Base-by-base conservation (phyloP, 2,113 vertebrate genomes). In the Mesocricetus auratus region DNA sequence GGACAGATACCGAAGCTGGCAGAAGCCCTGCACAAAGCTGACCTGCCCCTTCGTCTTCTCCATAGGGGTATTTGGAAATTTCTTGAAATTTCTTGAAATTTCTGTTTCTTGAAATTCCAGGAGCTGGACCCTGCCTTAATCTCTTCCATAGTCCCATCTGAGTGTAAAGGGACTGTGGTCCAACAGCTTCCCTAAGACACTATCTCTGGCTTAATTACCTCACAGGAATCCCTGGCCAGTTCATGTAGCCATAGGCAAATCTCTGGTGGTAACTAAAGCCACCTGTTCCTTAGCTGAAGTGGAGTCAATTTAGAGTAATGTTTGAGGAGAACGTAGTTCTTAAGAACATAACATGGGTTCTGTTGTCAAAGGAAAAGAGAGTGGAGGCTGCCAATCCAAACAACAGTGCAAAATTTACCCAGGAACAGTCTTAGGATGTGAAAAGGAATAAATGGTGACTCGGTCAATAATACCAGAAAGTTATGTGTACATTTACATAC, bases 81-180 rank as follows among this genome's bases (percentile, higher is more conserved):
- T 95, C 60, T 33, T 71, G 12, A 83, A 95, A 91, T 24, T 95
- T n/a, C n/a, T n/a, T n/a, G 87, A 24, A 56, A 86, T 74, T 96
- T 95, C 60, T 33, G 12, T 74, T 96, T 95, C 60, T 33, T 71
- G 12, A 83, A 95, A 91, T 24, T 95, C 71, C 7, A 69, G 47
- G 16, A 79, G 15, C 53, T 56, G 45, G 83, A 73, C 36, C 15
- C 47, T 94, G 53, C 50, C 60, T 89, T 86, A 56, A 39, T 74
- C 33, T 58, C 66, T 94, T 95, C 73, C 53, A 96, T 78, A 78
- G 85, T 94, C 60, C 56, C 58, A 45, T 95, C 47, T 12, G 7
- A 33, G 66, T 90, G 19, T 33, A 50, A 83, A 89, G 56, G 92
- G 74, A 93, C 75, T 13, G 19, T 56, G 36, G 58, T 75, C 69